Evolutionary conservation across 2,888 invertebrate genomes (phyloP), one percentile per base, ranked within the genome.

Genomic region (Drosophila seclusa): DNA sequence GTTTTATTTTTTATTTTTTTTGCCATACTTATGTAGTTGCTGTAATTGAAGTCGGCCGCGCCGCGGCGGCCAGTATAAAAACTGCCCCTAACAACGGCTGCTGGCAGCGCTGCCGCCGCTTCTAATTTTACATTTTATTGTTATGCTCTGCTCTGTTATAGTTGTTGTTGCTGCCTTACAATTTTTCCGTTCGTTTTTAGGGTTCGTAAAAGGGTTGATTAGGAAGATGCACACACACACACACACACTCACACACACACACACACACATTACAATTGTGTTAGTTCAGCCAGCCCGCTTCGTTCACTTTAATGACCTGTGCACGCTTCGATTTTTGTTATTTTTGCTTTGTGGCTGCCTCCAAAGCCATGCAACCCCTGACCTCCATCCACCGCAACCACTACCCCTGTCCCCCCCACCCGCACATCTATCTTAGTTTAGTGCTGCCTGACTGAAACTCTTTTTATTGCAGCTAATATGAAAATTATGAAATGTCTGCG

Each of bases 171-270:
- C 45, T 63, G n/a, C 73, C 55, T 79, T 61, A 63, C 53, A 73
- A 69, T 80, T 83, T 83, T 86, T 77, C 71, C 45, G 13, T 66
- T 71, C 82, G 70, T 78, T 89, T 80, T 85, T 83, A 83, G 86
- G 90, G 86, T 90, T 90, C 87, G 87, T 86, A 86, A 84, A 82
- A 87, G 86, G 86, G 86, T 87, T 90, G 90, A 90, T 90, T 90
- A 87, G 90, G 86, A 90, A 80, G 76, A 80, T 76, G 82, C 71
- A 76, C 70, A 66, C 53, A 52, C 24, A 67, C 42, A 49, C 67
- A 50, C 42, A 73, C 65, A 70, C 57, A 68, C 45, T 49, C 38
- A 68, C 60, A 66, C 34, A 60, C 59, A 61, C 42, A 48, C 45
- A 60, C 50, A 66, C 34, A 58, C 34, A 64, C 40, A 32, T 55